Evolutionary conservation across 1,140 invertebrate species (phyloP), one percentile per base, ranked within the genome.

Genomic region (Drosophila busckii): DNA sequence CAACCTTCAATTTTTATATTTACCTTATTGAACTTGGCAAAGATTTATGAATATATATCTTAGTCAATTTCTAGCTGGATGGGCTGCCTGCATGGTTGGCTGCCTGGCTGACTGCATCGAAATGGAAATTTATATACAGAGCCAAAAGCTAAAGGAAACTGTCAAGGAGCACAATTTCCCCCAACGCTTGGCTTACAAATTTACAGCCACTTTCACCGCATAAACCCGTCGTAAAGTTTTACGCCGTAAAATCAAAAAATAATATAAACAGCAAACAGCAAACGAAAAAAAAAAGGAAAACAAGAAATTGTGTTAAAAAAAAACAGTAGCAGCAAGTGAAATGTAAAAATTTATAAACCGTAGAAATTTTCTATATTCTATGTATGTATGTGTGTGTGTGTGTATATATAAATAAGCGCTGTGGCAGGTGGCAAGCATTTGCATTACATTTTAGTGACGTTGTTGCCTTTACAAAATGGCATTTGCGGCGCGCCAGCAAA

Each of bases 41-140:
- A 70, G 73, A 80, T 80, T 80, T 80, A 80, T 82, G 73, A 82
- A 59, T 54, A 80, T 56, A 75, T 73, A n/a, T n/a, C n/a, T n/a
- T n/a, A 69, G 68, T 73, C 75, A 73, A 82, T 80, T 82, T 80
- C 75, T 64, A 60, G n/a, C n/a, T n/a, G n/a, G n/a, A n/a, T n/a
- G n/a, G n/a, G n/a, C n/a, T n/a, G n/a, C n/a, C n/a, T n/a, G n/a
- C n/a, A n/a, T n/a, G n/a, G n/a, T n/a, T n/a, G n/a, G n/a, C n/a
- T n/a, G n/a, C n/a, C n/a, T n/a, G n/a, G n/a, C n/a, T 65, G 75
- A 46, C 50, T 69, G 58, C 59, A 82, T 73, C 76, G 76, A 83
- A 82, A 82, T 82, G 69, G 75, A 82, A 82, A 82, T 82, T 82
- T 82, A 82, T 82, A 69, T 63, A 58, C 29, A 44, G 40, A 56